A percentile compares a stretch with the other conserved stretches of the same genome.
Conservation (phyloP, 2,113 vertebrate species). For the Thalassoma bifasciatum region DNA sequence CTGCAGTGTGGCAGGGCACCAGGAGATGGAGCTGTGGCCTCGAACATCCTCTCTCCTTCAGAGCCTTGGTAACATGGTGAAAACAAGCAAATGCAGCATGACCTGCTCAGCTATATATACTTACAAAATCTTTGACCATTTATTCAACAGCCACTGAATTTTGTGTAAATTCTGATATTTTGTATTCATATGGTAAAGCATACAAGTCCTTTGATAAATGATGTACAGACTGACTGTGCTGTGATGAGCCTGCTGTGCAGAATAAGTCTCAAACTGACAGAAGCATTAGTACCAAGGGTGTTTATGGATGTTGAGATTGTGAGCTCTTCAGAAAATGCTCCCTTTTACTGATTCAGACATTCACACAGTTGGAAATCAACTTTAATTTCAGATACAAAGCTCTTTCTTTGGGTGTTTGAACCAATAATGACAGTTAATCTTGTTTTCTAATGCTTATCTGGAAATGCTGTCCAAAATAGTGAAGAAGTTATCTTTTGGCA, state of each 20-base stretch:
- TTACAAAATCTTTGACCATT: conserved; percentile 18
- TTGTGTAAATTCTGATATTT: conserved; percentile 29
- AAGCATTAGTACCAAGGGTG: not conserved
- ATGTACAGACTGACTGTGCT: not conserved
- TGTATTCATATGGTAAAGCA: not conserved
- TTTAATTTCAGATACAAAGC: conserved; percentile 6
- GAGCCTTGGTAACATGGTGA: conserved; percentile 14
- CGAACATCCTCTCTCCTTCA: conserved; percentile 34
- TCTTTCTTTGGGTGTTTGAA: conserved; percentile 1
- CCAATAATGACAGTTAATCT: conserved; percentile 6
- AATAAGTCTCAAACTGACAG: conserved; percentile 4
- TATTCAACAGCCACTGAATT: conserved; percentile 22
- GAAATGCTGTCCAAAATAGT: not conserved
- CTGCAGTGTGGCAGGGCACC: conserved; percentile 51
- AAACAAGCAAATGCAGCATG: conserved; percentile 29
- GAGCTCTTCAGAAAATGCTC: conserved; percentile 17
- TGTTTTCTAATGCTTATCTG: conserved; percentile 24
- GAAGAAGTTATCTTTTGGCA: conserved; percentile 3
- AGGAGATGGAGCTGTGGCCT: conserved; percentile 79
- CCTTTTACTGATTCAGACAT: not conserved
- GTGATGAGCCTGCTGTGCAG: not conserved
- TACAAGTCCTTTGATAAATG: not conserved
- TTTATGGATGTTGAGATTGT: conserved; percentile 9
- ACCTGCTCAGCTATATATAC: conserved; percentile 43
- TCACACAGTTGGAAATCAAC: not conserved